Base-by-base conservation (phyloP, 2,113 vertebrate species). In the Poecile atricapillus region DNA sequence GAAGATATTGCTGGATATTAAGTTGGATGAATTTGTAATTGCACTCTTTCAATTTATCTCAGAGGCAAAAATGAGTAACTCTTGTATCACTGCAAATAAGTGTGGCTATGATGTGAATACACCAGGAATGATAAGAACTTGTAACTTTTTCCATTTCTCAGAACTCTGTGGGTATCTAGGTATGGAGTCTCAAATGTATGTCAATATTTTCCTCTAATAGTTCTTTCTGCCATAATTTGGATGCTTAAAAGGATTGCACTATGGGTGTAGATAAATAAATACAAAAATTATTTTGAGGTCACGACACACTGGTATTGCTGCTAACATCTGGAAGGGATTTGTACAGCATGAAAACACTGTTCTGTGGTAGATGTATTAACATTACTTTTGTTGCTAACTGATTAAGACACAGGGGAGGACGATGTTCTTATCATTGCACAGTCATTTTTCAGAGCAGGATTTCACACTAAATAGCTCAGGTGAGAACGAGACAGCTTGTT, bases 401-500 rank as follows among this genome's bases (percentile, higher is more conserved):
- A 94, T 92, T 62, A 83, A 95, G 67, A 74, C 92, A 81, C 83
- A 83, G 39, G 88, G 88, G 92, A 95, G 70, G 59, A 73, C 15
- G 21, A 65, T 74, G 79, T 89, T 92, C 86, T 90, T 93, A 55
- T 59, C 68, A 17, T 55, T 69, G 46, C 49, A 77, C 28, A 84
- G 75, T 90, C 82, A 81, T 93, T 94, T 95, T 86, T 94, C 90
- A 88, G 85, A 88, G 90, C 35, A 79, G 53, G 37, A 53, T 82
- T 93, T 93, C 5, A 11, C 79, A 62, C 50, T 77, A 41, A 93
- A 74, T 53, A 94, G 92, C 75, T 93, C 75, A 83, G 92, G 90
- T 88, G n/a, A 62, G 85, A 69, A 83, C 0, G 4, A 92, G 89
- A 90, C 91, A 94, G 85, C 63, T 86, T 86, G 76, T 83, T 90